phyloP scores from a whole-genome alignment of 2,888 invertebrate genomes.

The Erynnis tages region DNA sequence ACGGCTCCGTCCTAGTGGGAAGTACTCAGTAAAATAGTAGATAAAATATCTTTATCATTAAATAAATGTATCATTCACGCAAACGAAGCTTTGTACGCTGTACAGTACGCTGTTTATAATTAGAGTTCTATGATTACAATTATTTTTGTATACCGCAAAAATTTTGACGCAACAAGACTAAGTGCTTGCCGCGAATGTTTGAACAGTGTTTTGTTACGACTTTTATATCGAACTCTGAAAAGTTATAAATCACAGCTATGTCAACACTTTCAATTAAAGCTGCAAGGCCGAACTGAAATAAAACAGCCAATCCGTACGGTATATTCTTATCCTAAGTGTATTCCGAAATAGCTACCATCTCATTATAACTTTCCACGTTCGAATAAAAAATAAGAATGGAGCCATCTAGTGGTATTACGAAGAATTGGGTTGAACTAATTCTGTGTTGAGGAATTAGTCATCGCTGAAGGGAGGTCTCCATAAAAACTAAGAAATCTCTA shows the following conservation, averaged over 20 bases:
- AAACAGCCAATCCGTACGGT: constrained; percentile 50
- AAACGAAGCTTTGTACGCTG: neutral
- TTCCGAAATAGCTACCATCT: constrained; percentile 67
- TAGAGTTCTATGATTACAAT: constrained; percentile 1
- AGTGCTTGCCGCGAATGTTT: constrained; percentile 18
- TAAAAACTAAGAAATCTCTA: too few relatives aligned
- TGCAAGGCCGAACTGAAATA: constrained; percentile 60
- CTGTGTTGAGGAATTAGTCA: neutral
- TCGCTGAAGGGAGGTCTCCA: neutral
- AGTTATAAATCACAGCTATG: constrained; percentile 68
- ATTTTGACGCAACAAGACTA: constrained; percentile 11
- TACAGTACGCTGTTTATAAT: neutral
- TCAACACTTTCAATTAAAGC: constrained; percentile 77
- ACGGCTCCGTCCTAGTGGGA: too few relatives aligned
- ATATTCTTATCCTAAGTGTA: constrained; percentile 72
- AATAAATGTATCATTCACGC: too few relatives aligned
- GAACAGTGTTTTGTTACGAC: constrained; percentile 59
- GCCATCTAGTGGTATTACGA: constrained; percentile 66
- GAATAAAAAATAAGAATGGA: constrained; percentile 72
- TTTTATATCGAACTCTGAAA: constrained; percentile 59
- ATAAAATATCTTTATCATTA: too few relatives aligned
- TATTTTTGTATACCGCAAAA: neutral
- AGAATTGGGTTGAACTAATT: constrained; percentile 33
- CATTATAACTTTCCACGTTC: constrained; percentile 73
- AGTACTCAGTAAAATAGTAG: neutral